A percentile compares a stretch with the other conserved stretches of the same genome.
These are phyloP conservation scores for Sus scrofa DNA, from an alignment of 2,113 vertebrate species.

Conservation along the genomic window T2T-Sscrofa CM000814.6:100256501-100257000, in stretches of 20 bases:
- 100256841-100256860: slow-evolving; percentile 6
- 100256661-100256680: background rate
- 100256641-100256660: background rate
- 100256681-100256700: slow-evolving; percentile 26
- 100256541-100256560: background rate
- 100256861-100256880: background rate
- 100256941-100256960: background rate
- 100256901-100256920: background rate
- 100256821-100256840: background rate
- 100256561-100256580: background rate
- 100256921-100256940: background rate
- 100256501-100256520: too few species aligned
- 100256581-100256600: background rate
- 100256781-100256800: background rate
- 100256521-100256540: background rate
- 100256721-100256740: background rate
- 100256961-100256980: background rate
- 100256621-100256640: background rate
- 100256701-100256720: slow-evolving; percentile 37
- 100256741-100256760: background rate
- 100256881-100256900: background rate
- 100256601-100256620: slow-evolving; percentile 13
- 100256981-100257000: background rate
- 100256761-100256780: background rate
- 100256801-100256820: background rate